Evolutionary conservation across 2,113 vertebrate species (phyloP), one percentile per base, ranked within the genome.

Genomic region (Erythrocercus mccallii): DNA sequence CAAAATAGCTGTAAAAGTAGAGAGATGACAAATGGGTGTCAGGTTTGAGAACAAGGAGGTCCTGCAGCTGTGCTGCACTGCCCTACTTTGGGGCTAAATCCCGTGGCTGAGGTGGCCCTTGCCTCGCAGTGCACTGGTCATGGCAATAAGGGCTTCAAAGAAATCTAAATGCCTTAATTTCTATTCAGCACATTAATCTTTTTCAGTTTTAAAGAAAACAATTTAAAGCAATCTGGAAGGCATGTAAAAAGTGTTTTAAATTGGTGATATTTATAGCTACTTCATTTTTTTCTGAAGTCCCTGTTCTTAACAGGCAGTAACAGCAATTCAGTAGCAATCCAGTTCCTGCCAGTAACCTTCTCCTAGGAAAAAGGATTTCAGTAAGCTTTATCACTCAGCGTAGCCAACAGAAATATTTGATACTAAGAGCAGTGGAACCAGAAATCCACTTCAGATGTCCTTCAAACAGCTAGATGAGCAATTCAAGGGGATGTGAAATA

Each of bases 361-460:
- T 95, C 95, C 65, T 89, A 92, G 94, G 90, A 96, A 96, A 97
- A 94, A 96, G 94, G 95, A 97, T 97, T 97, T 97, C 94, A 70
- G 85, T 94, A 92, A 96, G 97, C 83, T 95, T 96, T 96, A 96
- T 97, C 96, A 93, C 78, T 96, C 88, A 84, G 57, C 5, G 1
- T 95, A 96, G 95, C 92, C 95, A 97, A 94, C 86, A 97, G 94
- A 97, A 97, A 97, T 97, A 92, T 96, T 96, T 91, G 90, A 94
- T 96, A 74, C 86, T 60, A 62, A 79, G 76, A 91, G 85, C 74
- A 45, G 74, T 84, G 62, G 79, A 91, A 94, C 60, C 72, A 97
- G 92, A 97, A 98, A 98, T 97, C 96, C 90, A 97, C 96, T 98
- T 97, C 94, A 98, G 82, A 96, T 97, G 96, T 95, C 97, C 98